A percentile compares a stretch with the other conserved stretches of the same genome.
Conservation (phyloP, 2,797 vertebrate genomes). For the Darevskia mixta region DNA sequence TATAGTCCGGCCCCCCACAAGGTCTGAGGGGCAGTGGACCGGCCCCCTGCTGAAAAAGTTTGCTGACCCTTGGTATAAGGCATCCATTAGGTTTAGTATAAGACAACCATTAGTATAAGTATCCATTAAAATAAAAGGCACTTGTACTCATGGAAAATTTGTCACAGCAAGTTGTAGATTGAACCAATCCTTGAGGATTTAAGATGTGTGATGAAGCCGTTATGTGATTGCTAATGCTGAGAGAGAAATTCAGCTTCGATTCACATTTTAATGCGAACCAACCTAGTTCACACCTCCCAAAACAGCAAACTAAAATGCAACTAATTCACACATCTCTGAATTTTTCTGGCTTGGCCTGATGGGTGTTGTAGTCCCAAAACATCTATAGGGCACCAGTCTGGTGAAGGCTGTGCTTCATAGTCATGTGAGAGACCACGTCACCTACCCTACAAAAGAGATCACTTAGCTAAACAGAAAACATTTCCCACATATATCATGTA, state of each 20-base stretch:
- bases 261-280: too few relatives aligned
- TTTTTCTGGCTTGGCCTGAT: background rate
- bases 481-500: constrained; percentile 9
- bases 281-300: too few relatives aligned
- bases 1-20: too few relatives aligned
- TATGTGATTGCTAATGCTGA: background rate
- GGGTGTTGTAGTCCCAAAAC: background rate
- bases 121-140: background rate
- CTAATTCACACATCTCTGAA: background rate
- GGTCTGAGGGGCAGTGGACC: too few relatives aligned
- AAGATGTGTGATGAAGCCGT: background rate
- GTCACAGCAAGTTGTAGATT: background rate
- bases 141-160: background rate
- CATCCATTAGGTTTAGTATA: too few relatives aligned
- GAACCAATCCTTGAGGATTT: background rate
- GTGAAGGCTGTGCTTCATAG: background rate
- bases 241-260: too few relatives aligned
- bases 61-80: too few relatives aligned
- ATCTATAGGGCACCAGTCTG: background rate
- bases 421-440: background rate
- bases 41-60: too few relatives aligned
- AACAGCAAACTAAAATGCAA: too few relatives aligned
- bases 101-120: background rate
- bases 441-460: background rate
- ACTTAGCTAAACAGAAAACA: background rate